These are phyloP conservation scores for Arremon aurantiirostris DNA, from an alignment of 2,797 vertebrate genomes.

Conservation along the genomic window DNA sequence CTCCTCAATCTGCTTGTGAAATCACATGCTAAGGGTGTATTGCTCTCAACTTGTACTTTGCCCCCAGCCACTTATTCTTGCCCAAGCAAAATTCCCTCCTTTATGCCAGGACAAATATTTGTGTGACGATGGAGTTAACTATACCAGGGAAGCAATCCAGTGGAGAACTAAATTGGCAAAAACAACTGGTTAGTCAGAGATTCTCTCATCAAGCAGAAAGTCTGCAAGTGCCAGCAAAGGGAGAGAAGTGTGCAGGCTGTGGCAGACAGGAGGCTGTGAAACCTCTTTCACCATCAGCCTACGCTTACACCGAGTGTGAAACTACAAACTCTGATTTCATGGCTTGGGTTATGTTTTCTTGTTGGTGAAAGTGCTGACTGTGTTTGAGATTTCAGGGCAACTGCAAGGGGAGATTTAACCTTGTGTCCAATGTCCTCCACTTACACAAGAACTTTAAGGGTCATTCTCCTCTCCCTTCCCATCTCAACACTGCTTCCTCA, in stretches of 20 bases:
- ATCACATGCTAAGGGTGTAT: neutral
- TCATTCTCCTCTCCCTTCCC: neutral
- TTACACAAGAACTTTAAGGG: neutral
- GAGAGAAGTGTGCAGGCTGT: neutral
- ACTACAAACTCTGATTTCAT: neutral
- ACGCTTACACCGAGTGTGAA: neutral
- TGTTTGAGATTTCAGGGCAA: neutral
- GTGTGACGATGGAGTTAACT: neutral
- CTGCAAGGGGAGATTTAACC: neutral
- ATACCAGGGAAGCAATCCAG: neutral
- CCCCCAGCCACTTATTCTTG: neutral
- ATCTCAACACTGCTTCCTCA: neutral
- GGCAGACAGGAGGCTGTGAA: slow-evolving; percentile 38
- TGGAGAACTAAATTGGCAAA: slow-evolving; percentile 27
- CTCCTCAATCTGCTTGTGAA: neutral
- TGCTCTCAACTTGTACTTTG: neutral
- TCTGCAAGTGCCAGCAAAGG: neutral
- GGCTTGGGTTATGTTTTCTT: neutral
- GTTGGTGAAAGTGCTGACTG: neutral
- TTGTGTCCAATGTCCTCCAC: neutral
- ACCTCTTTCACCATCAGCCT: slow-evolving; percentile 38
- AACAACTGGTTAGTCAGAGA: slow-evolving; percentile 46
- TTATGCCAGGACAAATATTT: slow-evolving; percentile 26
- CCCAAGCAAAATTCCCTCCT: neutral
- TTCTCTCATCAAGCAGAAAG: slow-evolving; percentile 6